Conservation (phyloP, 2,888 invertebrate species). For the Tetragonisca angustula region DNA sequence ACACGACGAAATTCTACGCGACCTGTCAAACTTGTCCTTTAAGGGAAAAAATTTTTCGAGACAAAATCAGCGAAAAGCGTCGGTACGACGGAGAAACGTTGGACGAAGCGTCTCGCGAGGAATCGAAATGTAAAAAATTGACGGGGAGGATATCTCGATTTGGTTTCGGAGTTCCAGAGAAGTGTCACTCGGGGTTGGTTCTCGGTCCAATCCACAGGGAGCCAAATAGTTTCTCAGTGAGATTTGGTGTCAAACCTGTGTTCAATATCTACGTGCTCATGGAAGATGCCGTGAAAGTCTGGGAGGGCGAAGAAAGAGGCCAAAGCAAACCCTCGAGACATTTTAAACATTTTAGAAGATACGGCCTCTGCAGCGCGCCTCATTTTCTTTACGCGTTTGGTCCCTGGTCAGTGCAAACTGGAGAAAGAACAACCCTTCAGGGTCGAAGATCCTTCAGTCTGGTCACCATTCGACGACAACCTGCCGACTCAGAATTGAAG, state of each 20-base stretch:
- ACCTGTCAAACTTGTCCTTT: constrained; percentile 49
- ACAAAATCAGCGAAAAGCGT: constrained; percentile 8
- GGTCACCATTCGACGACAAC: constrained; percentile 82
- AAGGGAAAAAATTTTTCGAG: not conserved
- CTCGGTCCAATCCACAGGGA: constrained; percentile 73
- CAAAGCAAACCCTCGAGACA: constrained; percentile 17
- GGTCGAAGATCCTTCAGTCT: constrained; percentile 83
- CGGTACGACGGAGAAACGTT: constrained; percentile 32
- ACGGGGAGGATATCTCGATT: constrained; percentile 81
- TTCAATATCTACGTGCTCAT: constrained; percentile 64
- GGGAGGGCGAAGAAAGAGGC: constrained; percentile 68
- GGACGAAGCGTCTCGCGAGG: not conserved
- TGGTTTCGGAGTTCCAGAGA: constrained; percentile 84
- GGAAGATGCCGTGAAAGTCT: constrained; percentile 74
- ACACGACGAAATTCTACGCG: constrained; percentile 31
- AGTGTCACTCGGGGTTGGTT: constrained; percentile 84
- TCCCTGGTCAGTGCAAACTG: constrained; percentile 84
- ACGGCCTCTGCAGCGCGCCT: constrained; percentile 84
- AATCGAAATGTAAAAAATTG: constrained; percentile 5
- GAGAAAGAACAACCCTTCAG: constrained; percentile 84
- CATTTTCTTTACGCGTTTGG: constrained; percentile 85
- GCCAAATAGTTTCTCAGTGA: constrained; percentile 25
- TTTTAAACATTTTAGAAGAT: constrained; percentile 82
- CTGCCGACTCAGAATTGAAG: constrained; percentile 82
- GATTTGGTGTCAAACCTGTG: not conserved